Percentiles rank a stretch among this genome's conserved stretches.
phyloP scores from a whole-genome alignment of 2,797 vertebrate genomes.

The Clarias laeviceps region DNA sequence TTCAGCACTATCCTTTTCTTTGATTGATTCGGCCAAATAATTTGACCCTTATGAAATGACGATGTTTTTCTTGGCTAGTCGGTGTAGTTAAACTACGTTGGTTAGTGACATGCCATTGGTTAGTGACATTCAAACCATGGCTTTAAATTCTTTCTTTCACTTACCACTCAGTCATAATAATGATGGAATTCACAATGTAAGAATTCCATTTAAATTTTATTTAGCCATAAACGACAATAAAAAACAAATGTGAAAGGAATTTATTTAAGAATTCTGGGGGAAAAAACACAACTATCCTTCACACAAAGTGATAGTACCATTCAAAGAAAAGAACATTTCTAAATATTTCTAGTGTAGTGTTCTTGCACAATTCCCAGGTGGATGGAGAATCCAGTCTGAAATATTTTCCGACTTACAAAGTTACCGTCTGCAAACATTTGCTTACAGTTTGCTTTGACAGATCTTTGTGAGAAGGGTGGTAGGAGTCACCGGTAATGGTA shows the following conservation, averaged over 20 bases:
- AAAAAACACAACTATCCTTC: not conserved
- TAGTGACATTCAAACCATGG: not conserved
- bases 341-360: not conserved
- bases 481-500: not conserved
- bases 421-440: not conserved
- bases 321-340: not conserved
- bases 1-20: too few relatives aligned
- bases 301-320: not conserved
- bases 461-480: not conserved
- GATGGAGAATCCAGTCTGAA: not conserved
- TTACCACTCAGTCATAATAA: not conserved
- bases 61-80: too few relatives aligned
- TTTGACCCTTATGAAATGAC: too few relatives aligned
- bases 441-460: not conserved
- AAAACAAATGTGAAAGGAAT: not conserved
- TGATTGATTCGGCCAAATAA: too few relatives aligned
- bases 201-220: not conserved
- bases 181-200: not conserved
- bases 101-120: not conserved
- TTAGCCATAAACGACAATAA: not conserved
- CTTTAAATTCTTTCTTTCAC: not conserved
- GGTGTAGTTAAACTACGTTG: too few relatives aligned
- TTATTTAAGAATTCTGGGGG: not conserved
- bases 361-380: not conserved
- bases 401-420: not conserved